Evolutionary conservation across 2,888 invertebrate genomes (phyloP).

Genomic region (Melinaea marsaeus): DNA sequence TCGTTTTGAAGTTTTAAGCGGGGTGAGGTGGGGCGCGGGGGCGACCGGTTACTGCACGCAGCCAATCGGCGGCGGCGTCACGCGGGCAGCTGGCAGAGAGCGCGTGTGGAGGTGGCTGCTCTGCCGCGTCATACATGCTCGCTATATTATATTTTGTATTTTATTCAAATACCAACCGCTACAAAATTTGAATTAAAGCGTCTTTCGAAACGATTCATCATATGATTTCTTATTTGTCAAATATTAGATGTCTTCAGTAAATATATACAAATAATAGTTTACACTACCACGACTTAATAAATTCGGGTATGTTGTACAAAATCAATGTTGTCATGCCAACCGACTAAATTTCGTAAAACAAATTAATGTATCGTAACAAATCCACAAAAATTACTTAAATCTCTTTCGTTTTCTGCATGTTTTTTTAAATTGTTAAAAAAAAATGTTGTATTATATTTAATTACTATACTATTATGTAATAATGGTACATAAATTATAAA

Average conservation of each 20-base stretch:
- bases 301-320: slow-evolving; percentile 11
- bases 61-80: slow-evolving; percentile 66
- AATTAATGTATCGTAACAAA: not conserved
- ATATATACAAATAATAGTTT: not conserved
- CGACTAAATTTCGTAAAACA: slow-evolving; percentile 4
- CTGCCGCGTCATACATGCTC: slow-evolving; percentile 64
- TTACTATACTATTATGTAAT: too few species aligned
- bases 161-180: slow-evolving; percentile 57
- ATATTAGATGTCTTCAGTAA: too few species aligned
- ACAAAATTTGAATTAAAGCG: slow-evolving; percentile 64
- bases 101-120: slow-evolving; percentile 22
- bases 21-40: slow-evolving; percentile 46
- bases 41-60: slow-evolving; percentile 64
- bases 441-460: too few species aligned
- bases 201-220: slow-evolving; percentile 44
- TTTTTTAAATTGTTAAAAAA: not conserved
- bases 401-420: not conserved
- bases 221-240: too few species aligned
- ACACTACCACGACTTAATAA: not conserved
- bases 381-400: not conserved
- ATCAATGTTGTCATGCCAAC: slow-evolving; percentile 62
- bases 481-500: too few species aligned
- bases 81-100: slow-evolving; percentile 58
- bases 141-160: slow-evolving; percentile 47
- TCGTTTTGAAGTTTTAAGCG: slow-evolving; percentile 68